phyloP scores from a whole-genome alignment of 2,797 vertebrate genomes.

The Hozukius guyotensis region DNA sequence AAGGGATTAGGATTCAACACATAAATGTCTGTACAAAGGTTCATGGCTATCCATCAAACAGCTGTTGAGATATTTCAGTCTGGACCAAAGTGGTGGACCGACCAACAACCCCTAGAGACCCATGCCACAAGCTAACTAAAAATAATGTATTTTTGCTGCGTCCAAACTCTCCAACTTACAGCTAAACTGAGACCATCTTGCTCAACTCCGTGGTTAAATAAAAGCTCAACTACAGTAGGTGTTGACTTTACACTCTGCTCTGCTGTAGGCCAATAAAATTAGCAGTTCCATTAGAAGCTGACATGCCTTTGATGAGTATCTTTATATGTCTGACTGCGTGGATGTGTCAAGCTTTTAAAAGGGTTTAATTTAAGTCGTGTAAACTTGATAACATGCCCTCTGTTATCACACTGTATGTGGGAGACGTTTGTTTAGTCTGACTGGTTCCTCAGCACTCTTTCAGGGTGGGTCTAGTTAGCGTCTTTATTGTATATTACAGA shows the following conservation, averaged over 20 bases:
- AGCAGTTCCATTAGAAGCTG: constrained; percentile 26
- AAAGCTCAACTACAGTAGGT: constrained; percentile 30
- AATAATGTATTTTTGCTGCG: not conserved
- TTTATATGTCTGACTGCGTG: constrained; percentile 7
- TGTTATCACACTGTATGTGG: constrained; percentile 13
- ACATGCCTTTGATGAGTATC: constrained; percentile 20
- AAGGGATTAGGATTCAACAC: not conserved
- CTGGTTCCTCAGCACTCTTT: constrained; percentile 20
- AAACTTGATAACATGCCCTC: constrained; percentile 13
- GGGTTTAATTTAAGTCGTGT: constrained; percentile 17
- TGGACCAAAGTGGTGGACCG: not conserved
- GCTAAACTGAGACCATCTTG: constrained; percentile 29
- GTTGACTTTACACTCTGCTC: constrained; percentile 35
- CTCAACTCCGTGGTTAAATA: constrained; percentile 35
- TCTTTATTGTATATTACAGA: constrained; percentile 57
- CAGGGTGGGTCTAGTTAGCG: constrained; percentile 29
- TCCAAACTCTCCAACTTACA: not conserved
- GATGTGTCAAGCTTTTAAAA: not conserved
- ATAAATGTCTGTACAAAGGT: not conserved
- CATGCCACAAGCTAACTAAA: not conserved
- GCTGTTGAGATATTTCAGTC: constrained; percentile 6
- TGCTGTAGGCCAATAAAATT: constrained; percentile 46
- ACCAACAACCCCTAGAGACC: not conserved
- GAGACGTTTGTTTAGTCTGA: constrained; percentile 51
- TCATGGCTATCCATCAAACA: not conserved